phyloP scores from a whole-genome alignment of 2,888 invertebrate genomes.

The Digitonthophagus gazella region DNA sequence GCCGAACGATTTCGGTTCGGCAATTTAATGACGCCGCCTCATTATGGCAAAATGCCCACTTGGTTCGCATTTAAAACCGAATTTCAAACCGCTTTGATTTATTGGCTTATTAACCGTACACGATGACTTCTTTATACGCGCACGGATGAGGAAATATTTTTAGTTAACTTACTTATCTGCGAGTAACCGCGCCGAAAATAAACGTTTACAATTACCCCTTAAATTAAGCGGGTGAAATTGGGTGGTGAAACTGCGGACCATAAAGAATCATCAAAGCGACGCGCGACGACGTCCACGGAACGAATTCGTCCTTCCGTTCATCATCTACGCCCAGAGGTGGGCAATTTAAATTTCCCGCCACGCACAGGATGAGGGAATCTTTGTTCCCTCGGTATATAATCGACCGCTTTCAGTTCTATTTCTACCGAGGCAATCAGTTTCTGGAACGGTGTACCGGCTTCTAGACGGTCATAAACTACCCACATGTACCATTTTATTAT shows the following conservation, averaged over 20 bases:
- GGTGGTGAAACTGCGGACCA: neutral
- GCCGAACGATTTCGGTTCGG: neutral
- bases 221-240: neutral
- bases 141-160: no score
- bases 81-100: no score
- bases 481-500: neutral
- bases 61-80: no score
- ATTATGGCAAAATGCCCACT: neutral
- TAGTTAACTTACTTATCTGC: no score
- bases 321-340: neutral
- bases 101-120: no score
- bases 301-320: constrained; percentile 1
- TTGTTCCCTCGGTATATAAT: constrained; percentile 23
- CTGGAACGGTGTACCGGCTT: neutral
- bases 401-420: constrained; percentile 25
- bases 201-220: neutral
- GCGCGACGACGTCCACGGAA: neutral
- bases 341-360: constrained; percentile 9
- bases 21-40: neutral
- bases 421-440: neutral
- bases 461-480: neutral
- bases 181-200: neutral
- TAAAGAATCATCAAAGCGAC: constrained; percentile 8
- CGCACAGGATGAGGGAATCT: constrained; percentile 16
- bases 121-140: no score